Evolutionary conservation across 2,797 vertebrate species (phyloP).

Genomic region (Dallia pectoralis): DNA sequence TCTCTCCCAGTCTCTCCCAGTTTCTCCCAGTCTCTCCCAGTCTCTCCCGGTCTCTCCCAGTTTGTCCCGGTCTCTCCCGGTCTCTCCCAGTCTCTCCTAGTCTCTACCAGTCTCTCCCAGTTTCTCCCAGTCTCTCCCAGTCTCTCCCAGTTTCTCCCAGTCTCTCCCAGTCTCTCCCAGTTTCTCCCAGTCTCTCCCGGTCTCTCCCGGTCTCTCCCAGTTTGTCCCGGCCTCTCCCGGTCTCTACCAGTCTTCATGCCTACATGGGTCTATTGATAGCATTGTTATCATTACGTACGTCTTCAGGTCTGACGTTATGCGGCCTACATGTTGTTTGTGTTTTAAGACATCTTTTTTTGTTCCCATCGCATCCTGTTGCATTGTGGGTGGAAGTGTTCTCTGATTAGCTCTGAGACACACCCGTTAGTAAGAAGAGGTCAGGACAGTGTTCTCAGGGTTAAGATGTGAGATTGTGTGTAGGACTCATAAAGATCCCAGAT

Average conservation of each 20-base stretch:
- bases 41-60: no score
- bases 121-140: no score
- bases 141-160: no score
- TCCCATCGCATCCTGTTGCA: slow-evolving; percentile 56
- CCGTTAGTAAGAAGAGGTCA: slow-evolving; percentile 35
- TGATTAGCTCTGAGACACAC: slow-evolving; percentile 66
- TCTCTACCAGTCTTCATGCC: slow-evolving; percentile 4
- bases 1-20: no score
- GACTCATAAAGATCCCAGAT: not conserved
- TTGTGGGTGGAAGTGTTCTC: slow-evolving; percentile 48
- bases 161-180: no score
- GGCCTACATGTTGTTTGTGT: slow-evolving; percentile 38
- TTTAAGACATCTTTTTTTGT: slow-evolving; percentile 39
- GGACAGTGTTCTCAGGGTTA: not conserved
- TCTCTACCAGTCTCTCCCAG: no score
- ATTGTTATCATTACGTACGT: slow-evolving; percentile 36
- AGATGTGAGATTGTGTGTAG: not conserved
- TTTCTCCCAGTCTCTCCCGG: no score
- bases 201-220: no score
- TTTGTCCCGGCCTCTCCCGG: no score
- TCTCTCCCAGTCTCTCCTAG: no score
- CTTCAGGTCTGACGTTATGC: slow-evolving; percentile 43
- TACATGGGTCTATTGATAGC: slow-evolving; percentile 26
- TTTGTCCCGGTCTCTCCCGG: no score
- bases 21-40: no score